Evolutionary conservation across 2,888 invertebrate species (phyloP), one percentile per base, ranked within the genome.

Genomic region (Acanthosoma haemorrhoidale): DNA sequence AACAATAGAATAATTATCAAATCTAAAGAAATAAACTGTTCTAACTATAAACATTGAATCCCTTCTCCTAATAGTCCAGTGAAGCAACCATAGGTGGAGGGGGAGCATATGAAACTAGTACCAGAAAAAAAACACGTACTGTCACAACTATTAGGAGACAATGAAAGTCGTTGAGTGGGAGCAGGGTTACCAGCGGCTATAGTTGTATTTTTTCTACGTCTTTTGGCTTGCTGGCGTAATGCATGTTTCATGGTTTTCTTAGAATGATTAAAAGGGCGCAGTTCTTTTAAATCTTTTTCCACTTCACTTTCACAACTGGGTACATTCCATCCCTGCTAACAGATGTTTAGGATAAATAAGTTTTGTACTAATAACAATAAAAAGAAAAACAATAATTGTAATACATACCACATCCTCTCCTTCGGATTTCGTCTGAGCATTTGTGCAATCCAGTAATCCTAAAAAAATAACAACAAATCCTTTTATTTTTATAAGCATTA

Each of bases 191-290:
- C 74, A 61, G 86, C 83, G 25, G 86, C 86, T 74, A 87, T 85
- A 32, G 85, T 86, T 57, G 88, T 91, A 81, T 91, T 92, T 82
- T 92, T 92, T 78, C 89, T 86, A 77, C 90, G 84, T 75, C 91
- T 82, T 78, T 90, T 91, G 31, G 90, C 90, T 80, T 87, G 87
- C 78, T 87, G 87, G 75, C 88, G 86, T 73, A 91, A 83, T 69
- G 90, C 90, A 83, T 90, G 90, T 80, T 90, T 90, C 73, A 85
- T 84, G n/a, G 84, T 84, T 80, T 88, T 88, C 77, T 88, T 86
- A 76, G 85, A 88, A 76, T 83, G 82, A 70, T 77, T 68, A 43
- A 31, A 41, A 60, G 39, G 41, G 2, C 43, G 36, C 1, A 18
- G 16, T 9, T 69, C 69, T n/a, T 39, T 69, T 16, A 59, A 29